Percentiles rank a stretch among this genome's conserved stretches.
phyloP scores from a whole-genome alignment of 2,888 invertebrate genomes.

The Leucophenga maculata region DNA sequence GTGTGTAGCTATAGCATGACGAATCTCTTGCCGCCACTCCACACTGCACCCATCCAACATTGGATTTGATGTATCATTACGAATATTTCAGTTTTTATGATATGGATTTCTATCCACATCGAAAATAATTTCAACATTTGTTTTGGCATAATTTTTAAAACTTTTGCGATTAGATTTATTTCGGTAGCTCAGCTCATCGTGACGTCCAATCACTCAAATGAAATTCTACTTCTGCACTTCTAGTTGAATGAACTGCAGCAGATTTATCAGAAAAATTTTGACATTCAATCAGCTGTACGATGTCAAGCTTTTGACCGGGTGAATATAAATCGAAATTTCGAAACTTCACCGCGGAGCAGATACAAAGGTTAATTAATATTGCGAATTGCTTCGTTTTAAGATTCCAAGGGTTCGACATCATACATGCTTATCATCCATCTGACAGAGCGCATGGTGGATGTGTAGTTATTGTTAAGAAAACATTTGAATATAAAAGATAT shows the following conservation, averaged over 20 bases:
- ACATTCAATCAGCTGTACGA: conserved; percentile 26
- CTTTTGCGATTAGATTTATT: conserved; percentile 57
- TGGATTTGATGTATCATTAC: conserved; percentile 10
- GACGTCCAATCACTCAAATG: not conserved
- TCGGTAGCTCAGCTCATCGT: not conserved
- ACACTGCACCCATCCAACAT: not conserved
- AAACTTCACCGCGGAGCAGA: conserved; percentile 4
- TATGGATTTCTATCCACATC: not conserved
- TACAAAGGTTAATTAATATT: not conserved
- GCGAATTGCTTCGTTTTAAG: not conserved
- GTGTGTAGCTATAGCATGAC: not conserved
- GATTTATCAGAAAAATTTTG: conserved; percentile 13
- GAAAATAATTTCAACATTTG: conserved; percentile 48
- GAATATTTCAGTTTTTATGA: not conserved
- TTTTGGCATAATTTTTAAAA: conserved; percentile 47
- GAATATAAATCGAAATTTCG: conserved; percentile 1
- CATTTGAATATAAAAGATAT: no score
- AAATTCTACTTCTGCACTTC: not conserved
- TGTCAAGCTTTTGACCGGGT: conserved; percentile 23
- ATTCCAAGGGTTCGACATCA: no score
- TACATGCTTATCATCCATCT: no score
- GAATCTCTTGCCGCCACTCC: no score
- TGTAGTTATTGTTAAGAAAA: no score
- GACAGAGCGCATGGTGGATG: no score
- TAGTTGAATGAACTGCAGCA: no score